These are phyloP conservation scores for Fabriciana adippe DNA, from an alignment of 2,888 invertebrate species.

Conservation along the genomic window DNA sequence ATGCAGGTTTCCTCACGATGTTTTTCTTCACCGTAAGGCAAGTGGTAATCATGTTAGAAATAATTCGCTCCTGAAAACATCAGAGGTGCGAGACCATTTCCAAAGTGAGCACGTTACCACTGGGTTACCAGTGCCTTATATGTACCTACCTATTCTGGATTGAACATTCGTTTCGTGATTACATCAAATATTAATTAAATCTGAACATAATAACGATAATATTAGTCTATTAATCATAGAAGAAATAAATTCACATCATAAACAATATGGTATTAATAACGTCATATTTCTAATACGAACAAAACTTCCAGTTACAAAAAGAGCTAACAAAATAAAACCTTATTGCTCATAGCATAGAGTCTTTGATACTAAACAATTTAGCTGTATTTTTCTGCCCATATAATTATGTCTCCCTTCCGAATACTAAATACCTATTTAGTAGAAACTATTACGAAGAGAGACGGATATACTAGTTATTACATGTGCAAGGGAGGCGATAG, in stretches of 20 bases:
- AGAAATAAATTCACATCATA: constrained; percentile 26
- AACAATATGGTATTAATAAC: constrained; percentile 37
- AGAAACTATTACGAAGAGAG: constrained; percentile 61
- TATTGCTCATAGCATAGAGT: constrained; percentile 38
- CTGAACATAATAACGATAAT: background rate
- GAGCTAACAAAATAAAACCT: constrained; percentile 41
- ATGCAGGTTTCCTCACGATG: too few species aligned
- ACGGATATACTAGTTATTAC: constrained; percentile 38
- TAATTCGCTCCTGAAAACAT: too few species aligned
- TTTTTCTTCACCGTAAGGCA: too few species aligned
- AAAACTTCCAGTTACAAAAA: constrained; percentile 12
- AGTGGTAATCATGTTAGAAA: too few species aligned
- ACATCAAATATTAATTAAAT: background rate
- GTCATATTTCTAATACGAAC: constrained; percentile 33
- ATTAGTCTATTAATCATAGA: constrained; percentile 25
- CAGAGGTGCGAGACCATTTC: too few species aligned
- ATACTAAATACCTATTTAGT: constrained; percentile 82
- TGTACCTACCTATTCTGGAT: too few species aligned
- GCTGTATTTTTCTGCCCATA: constrained; percentile 71
- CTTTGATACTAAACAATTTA: constrained; percentile 1
- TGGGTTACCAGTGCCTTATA: too few species aligned
- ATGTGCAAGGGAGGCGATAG: constrained; percentile 54
- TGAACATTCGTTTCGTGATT: too few species aligned
- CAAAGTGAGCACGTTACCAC: too few species aligned
- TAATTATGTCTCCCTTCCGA: constrained; percentile 79